Base-by-base conservation (phyloP, 1,140 invertebrate species). In the Carcinoscorpius rotundicauda region DNA sequence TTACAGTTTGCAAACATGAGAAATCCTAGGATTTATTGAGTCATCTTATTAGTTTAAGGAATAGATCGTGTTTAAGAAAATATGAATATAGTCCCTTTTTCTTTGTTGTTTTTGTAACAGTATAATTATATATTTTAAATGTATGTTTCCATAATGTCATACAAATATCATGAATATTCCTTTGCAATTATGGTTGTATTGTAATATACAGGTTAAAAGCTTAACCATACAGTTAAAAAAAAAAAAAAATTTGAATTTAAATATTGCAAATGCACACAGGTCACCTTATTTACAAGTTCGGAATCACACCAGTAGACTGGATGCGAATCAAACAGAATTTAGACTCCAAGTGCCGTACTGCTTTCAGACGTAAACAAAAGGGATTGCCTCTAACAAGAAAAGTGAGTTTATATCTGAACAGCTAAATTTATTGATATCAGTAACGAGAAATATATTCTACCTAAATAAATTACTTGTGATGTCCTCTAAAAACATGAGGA, bases 281-380 rank as follows among this genome's bases (percentile, higher is more conserved):
- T 76, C 78, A 80, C 69, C 65, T 80, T 6, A 77, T 77, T 57
- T 72, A 78, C 58, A 72, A 72, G 65, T 80, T 79, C 74, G 70
- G 68, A 6, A 75, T 79, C n/a, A 73, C 71, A 55, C 76, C 78
- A 65, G 69, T 70, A 62, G 77, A 79, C 64, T 80, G 78, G 78
- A 74, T 78, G 61, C 66, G 77, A 61, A 80, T 80, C n/a, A 78
- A 78, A 67, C 76, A 75, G 63, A 79, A 79, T 66, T 75, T 80
- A 51, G 78, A 80, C 69, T 79, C 78, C 49, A 80, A 80, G 68
- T 80, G 78, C 71, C 71, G 78, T 51, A 78, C 77, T 64, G 78
- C 78, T 57, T 78, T 77, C 69, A 67, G 77, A 3, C 68, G 78
- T 51, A 74, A 76, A 61, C 71, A 73, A 61, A 71, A 75, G 64